Evolutionary conservation across 2,888 invertebrate species (phyloP).

Genomic region (Heliconius ethilla): DNA sequence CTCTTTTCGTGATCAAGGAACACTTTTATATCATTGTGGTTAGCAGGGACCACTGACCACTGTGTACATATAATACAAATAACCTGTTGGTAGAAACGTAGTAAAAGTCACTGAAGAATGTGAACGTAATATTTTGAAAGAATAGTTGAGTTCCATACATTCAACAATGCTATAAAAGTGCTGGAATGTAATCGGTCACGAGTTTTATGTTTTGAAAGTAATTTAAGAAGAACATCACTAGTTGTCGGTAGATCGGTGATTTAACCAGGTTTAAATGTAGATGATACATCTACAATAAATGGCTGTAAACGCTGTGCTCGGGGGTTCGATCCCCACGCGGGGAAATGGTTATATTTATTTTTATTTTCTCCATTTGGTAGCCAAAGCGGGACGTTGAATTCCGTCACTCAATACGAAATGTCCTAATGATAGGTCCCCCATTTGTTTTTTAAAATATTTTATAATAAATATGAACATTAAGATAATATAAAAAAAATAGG

Average conservation of each 20-base stretch:
- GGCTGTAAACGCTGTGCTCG: no score
- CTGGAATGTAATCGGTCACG: conserved; percentile 28
- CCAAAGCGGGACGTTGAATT: no score
- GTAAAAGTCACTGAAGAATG: conserved; percentile 13
- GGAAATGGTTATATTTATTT: no score
- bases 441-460: no score
- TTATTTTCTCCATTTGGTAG: no score
- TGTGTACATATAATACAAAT: no score
- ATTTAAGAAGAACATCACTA: conserved; percentile 13
- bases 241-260: not conserved
- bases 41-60: no score
- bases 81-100: not conserved
- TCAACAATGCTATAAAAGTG: conserved; percentile 14
- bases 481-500: not conserved
- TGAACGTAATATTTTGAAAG: conserved; percentile 16
- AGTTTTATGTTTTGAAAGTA: conserved; percentile 28
- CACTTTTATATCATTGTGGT: no score
- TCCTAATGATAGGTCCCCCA: no score
- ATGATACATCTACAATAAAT: not conserved
- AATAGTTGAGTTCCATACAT: conserved; percentile 11
- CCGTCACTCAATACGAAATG: no score
- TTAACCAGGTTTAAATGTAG: not conserved
- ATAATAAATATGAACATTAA: not conserved
- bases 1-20: no score
- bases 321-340: no score